A percentile compares a stretch with the other conserved stretches of the same genome.
These are phyloP conservation scores for Spodoptera littoralis DNA, from an alignment of 2,888 invertebrate genomes.

Conservation along the genomic window DNA sequence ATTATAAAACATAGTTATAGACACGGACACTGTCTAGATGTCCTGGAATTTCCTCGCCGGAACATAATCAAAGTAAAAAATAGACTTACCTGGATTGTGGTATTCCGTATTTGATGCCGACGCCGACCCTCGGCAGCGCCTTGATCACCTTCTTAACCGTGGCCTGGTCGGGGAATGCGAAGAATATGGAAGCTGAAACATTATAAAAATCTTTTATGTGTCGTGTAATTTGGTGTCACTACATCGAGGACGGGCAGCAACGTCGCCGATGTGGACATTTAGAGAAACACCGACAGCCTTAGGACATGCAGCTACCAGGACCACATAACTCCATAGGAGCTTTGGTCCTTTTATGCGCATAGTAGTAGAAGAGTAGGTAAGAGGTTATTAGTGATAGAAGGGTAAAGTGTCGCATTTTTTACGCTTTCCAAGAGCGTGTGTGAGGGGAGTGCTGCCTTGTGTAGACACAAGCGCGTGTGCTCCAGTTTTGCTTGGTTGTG, in stretches of 20 bases:
- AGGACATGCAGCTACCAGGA: too few species aligned
- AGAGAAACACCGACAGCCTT: too few species aligned
- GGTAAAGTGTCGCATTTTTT: too few species aligned
- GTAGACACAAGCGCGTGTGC: constrained; percentile 38
- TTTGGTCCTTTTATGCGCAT: neutral
- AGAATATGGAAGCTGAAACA: constrained; percentile 98
- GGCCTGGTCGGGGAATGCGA: constrained; percentile 98
- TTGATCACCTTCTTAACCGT: constrained; percentile 99
- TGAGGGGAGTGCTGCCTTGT: constrained; percentile 47
- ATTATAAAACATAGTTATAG: too few species aligned
- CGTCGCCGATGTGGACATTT: constrained; percentile 32
- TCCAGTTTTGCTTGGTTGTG: neutral
- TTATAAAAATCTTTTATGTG: constrained; percentile 33
- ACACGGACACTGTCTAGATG: too few species aligned
- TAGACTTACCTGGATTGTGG: constrained; percentile 96
- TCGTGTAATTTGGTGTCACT: constrained; percentile 8
- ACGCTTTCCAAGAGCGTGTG: constrained; percentile 29
- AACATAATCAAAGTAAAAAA: too few species aligned
- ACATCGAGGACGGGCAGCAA: constrained; percentile 45
- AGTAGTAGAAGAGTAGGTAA: too few species aligned
- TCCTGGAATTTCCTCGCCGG: too few species aligned
- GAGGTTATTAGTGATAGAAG: too few species aligned
- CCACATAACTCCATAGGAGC: neutral
- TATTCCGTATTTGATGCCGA: constrained; percentile 99
- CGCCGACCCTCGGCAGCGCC: constrained; percentile 98